Percentiles rank a stretch among this genome's conserved stretches.
phyloP scores from a whole-genome alignment of 2,113 vertebrate genomes.

The Pipra filicauda region DNA sequence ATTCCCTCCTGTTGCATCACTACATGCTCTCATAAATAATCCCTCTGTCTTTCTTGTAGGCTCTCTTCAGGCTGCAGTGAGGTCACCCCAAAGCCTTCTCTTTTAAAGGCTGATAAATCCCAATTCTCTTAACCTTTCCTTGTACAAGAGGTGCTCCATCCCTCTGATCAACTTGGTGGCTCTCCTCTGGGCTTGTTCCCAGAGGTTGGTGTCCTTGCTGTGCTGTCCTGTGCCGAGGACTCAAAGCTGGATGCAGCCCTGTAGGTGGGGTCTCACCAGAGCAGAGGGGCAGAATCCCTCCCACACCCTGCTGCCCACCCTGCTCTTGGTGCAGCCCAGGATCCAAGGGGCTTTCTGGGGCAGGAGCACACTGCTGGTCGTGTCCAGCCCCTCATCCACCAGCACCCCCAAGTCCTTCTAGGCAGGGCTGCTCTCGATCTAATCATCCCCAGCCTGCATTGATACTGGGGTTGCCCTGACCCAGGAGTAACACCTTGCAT shows the following conservation, averaged over 20 bases:
- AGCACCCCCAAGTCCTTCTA: neutral
- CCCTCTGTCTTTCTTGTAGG: neutral
- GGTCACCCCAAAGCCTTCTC: neutral
- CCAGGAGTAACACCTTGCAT: neutral
- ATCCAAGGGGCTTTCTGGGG: neutral
- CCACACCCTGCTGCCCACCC: neutral
- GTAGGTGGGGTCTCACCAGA: neutral
- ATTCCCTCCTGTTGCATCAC: neutral
- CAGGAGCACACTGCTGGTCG: neutral
- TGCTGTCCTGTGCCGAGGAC: neutral
- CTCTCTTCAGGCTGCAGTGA: neutral
- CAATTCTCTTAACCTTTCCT: neutral
- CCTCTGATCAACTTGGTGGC: neutral
- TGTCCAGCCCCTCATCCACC: neutral
- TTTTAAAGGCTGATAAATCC: neutral
- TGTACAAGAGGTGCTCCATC: neutral
- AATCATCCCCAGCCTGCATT: neutral
- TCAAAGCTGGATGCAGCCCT: neutral
- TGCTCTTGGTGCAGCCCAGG: neutral
- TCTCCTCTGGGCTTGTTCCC: neutral
- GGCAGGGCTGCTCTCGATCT: neutral
- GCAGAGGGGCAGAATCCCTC: neutral
- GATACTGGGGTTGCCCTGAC: accelerated
- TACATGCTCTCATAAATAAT: neutral
- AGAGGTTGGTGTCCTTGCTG: neutral